These are phyloP conservation scores for Meleagris gallopavo DNA, from an alignment of 2,113 vertebrate species.

Conservation along the genomic window DNA sequence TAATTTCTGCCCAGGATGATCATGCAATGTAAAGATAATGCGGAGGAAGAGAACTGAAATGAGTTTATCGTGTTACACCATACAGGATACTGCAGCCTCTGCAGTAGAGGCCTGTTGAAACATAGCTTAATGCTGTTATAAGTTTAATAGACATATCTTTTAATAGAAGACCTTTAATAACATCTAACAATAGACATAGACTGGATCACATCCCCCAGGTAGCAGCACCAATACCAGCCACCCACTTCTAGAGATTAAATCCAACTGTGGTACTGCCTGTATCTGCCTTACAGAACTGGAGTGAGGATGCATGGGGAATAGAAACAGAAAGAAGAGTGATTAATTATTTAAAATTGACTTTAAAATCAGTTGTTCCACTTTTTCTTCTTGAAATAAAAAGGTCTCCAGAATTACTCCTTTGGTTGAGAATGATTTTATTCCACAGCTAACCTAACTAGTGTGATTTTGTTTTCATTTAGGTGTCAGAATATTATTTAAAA, in stretches of 20 bases:
- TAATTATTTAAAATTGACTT: background rate
- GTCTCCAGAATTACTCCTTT: background rate
- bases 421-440: background rate
- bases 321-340: background rate
- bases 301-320: background rate
- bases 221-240: background rate
- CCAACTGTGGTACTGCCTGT: background rate
- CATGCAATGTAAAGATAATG: background rate
- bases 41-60: background rate
- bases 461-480: background rate
- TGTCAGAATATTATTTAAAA: background rate
- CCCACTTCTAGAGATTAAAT: background rate
- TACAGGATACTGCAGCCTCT: background rate
- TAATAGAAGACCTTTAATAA: too few species aligned
- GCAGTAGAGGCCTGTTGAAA: background rate
- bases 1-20: fast-evolving
- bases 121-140: background rate
- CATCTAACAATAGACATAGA: too few species aligned
- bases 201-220: background rate
- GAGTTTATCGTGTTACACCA: background rate
- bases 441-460: background rate
- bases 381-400: background rate
- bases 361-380: background rate
- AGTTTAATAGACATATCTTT: background rate
- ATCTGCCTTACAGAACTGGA: background rate